These are phyloP conservation scores for Drosophila buzzatii DNA, from an alignment of 2,888 invertebrate species.

Conservation along the genomic window DNA sequence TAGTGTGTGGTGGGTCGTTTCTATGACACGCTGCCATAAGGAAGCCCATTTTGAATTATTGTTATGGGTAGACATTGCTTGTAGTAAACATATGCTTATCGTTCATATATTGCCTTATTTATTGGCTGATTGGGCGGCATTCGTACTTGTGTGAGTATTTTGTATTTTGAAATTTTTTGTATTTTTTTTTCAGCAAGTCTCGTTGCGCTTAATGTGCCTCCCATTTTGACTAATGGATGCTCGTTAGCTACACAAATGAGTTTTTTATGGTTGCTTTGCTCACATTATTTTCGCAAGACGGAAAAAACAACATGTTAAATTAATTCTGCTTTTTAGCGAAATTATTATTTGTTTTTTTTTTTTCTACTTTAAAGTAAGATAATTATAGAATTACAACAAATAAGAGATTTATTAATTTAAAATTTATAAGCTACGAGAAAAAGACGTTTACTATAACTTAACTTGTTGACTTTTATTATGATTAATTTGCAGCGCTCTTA, in stretches of 20 bases:
- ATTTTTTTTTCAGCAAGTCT: conserved; percentile 6
- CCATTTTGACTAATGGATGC: conserved; percentile 60
- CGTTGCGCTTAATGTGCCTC: conserved; percentile 39
- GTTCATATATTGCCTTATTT: conserved; percentile 69
- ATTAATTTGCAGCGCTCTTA: background rate
- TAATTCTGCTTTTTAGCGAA: background rate
- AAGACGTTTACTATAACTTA: background rate
- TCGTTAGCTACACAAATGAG: conserved; percentile 71
- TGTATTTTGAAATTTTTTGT: background rate
- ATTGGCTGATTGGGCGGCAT: conserved; percentile 65
- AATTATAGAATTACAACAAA: no score
- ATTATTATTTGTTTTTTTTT: background rate
- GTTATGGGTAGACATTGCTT: conserved; percentile 47
- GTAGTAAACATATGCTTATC: conserved; percentile 60
- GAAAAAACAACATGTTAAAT: conserved; percentile 12
- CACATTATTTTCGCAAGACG: background rate
- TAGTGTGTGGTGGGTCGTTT: background rate
- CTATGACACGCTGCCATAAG: background rate
- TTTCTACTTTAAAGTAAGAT: background rate
- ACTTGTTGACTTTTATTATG: background rate
- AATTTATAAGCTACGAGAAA: background rate
- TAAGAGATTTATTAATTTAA: no score
- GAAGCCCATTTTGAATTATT: conserved; percentile 68
- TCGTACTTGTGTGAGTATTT: conserved; percentile 17
- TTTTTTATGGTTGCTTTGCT: conserved; percentile 59